Conservation (phyloP, 2,113 vertebrate genomes). For the Melanerpes aurifrons region DNA sequence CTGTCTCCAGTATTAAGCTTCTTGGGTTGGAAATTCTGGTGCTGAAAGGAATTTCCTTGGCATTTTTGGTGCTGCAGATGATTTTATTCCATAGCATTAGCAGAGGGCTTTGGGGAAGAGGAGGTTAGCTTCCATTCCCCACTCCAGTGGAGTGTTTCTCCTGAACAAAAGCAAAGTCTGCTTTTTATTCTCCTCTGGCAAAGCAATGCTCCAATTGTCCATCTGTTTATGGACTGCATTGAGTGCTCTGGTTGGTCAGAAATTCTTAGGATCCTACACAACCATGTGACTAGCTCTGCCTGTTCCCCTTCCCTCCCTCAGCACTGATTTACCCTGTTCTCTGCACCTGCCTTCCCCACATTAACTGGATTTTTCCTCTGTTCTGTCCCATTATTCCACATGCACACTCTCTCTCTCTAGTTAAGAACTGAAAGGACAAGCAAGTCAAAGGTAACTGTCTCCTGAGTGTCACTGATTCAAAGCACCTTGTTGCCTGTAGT, state of each 20-base stretch:
- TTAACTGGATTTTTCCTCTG: constrained; percentile 78
- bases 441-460: constrained; percentile 88
- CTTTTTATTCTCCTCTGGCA: not conserved
- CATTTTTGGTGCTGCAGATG: not conserved
- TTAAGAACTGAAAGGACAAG: constrained; percentile 96
- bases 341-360: constrained; percentile 61
- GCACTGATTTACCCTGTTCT: constrained; percentile 39
- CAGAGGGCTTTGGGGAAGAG: not conserved
- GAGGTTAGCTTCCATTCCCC: not conserved
- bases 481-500: constrained; percentile 25
- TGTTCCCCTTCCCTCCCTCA: constrained; percentile 5
- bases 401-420: constrained; percentile 87
- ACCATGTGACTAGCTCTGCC: not conserved
- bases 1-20: not conserved
- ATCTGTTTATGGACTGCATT: not conserved
- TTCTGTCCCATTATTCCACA: constrained; percentile 78
- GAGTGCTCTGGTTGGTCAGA: constrained; percentile 66
- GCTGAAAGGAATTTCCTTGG: not conserved
- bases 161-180: not conserved
- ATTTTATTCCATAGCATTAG: not conserved
- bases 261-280: constrained; percentile 66
- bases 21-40: not conserved
- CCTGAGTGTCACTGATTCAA: not conserved
- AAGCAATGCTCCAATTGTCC: not conserved
- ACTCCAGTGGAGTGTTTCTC: not conserved